Percentiles rank a stretch among this genome's conserved stretches.
phyloP scores from a whole-genome alignment of 2,888 invertebrate genomes.

The Drosophila prolongata region DNA sequence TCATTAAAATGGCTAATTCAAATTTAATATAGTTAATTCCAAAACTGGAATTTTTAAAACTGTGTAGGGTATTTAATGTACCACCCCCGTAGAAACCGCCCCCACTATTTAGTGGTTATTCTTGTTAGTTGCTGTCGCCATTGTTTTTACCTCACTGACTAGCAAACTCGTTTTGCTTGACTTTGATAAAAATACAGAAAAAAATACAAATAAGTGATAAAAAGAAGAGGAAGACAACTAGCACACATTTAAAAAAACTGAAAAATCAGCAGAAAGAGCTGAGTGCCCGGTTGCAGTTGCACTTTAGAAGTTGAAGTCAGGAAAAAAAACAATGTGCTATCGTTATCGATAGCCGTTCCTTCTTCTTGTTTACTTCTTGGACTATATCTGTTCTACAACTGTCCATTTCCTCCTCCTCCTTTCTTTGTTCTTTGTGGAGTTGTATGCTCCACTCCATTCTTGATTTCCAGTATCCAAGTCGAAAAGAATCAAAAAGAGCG shows the following conservation, averaged over 20 bases:
- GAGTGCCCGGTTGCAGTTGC: slow-evolving; percentile 17
- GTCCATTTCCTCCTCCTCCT: slow-evolving; percentile 4
- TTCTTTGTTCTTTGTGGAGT: neutral
- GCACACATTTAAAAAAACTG: slow-evolving; percentile 47
- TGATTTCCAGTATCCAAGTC: neutral
- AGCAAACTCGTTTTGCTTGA: slow-evolving; percentile 67
- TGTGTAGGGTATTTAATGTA: neutral
- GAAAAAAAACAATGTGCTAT: slow-evolving; percentile 2
- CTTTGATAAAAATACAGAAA: slow-evolving; percentile 64
- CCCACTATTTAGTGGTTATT: slow-evolving; percentile 62
- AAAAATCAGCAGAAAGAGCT: slow-evolving; percentile 46
- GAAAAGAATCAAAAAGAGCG: neutral
- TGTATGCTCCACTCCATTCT: neutral
- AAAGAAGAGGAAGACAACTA: slow-evolving; percentile 44
- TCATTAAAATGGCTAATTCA: too few relatives aligned
- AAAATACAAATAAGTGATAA: neutral
- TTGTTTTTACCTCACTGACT: slow-evolving; percentile 40
- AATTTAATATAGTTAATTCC: too few relatives aligned
- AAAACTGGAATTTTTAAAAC: neutral
- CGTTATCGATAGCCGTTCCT: slow-evolving; percentile 17
- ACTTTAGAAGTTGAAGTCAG: slow-evolving; percentile 9
- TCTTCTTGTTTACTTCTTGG: slow-evolving; percentile 42
- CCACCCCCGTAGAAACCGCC: slow-evolving; percentile 1
- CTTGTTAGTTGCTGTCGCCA: slow-evolving; percentile 63
- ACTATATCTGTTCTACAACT: slow-evolving; percentile 18